Evolutionary conservation across 2,797 vertebrate genomes (phyloP).

Genomic region (Artibeus lituratus): DNA sequence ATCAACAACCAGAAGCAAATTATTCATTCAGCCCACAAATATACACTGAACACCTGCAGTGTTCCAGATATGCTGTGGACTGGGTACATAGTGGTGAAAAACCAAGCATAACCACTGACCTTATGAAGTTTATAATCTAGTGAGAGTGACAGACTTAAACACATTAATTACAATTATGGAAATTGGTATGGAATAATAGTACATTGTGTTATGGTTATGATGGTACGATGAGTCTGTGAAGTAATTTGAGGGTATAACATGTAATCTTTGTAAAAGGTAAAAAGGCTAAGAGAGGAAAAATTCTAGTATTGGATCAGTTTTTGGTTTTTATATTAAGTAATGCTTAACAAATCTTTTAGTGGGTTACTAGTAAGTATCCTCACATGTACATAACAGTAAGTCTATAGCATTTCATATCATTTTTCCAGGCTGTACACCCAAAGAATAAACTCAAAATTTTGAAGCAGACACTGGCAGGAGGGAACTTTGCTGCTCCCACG

Average conservation of each 20-base stretch:
- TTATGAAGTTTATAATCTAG: neutral
- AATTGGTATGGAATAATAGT: neutral
- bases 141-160: neutral
- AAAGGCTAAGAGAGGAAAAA: neutral
- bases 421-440: neutral
- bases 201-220: neutral
- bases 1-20: neutral
- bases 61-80: neutral
- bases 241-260: neutral
- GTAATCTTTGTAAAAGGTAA: conserved; percentile 3
- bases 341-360: conserved; percentile 17
- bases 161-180: neutral
- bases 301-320: conserved; percentile 5
- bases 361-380: neutral
- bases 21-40: neutral
- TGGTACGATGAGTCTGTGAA: neutral
- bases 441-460: neutral
- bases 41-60: neutral
- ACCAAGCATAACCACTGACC: neutral
- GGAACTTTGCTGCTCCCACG: neutral
- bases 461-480: neutral
- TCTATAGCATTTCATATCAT: neutral
- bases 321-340: conserved; percentile 26
- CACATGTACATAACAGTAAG: neutral
- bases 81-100: neutral